Conservation (phyloP, 2,113 vertebrate genomes). For the Triplophysa tibetana region DNA sequence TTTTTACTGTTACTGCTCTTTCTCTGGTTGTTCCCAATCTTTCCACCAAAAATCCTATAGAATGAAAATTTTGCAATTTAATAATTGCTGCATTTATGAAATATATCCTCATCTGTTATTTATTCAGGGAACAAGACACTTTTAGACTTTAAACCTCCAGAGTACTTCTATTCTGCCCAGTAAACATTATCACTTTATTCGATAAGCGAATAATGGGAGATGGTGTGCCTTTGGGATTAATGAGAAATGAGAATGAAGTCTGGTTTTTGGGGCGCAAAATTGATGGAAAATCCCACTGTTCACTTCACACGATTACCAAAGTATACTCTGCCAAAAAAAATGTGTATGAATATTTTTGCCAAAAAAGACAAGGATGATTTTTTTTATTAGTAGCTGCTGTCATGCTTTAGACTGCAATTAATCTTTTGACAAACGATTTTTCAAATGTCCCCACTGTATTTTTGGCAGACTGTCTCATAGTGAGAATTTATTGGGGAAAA, state of each 20-base stretch:
- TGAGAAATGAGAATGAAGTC: background rate
- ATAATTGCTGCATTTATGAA: too few species aligned
- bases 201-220: background rate
- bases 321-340: background rate
- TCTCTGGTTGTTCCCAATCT: background rate
- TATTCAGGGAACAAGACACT: background rate
- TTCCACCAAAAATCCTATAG: too few species aligned
- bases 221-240: background rate
- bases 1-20: background rate
- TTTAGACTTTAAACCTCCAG: constrained; percentile 12
- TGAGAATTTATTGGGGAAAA: constrained; percentile 56
- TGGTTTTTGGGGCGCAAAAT: background rate
- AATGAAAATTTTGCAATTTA: too few species aligned
- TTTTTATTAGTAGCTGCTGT: constrained; percentile 19
- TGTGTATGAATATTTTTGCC: constrained; percentile 6
- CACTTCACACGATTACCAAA: background rate
- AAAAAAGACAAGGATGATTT: constrained; percentile 11
- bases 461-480: constrained; percentile 47
- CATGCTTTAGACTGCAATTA: constrained; percentile 40
- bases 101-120: background rate
- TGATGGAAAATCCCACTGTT: background rate
- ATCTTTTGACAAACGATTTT: constrained; percentile 52
- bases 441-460: constrained; percentile 46
- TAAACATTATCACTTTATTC: constrained; percentile 44
- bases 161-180: constrained; percentile 26